A percentile compares a stretch with the other conserved stretches of the same genome.
Evolutionary conservation across 1,140 invertebrate genomes (phyloP).

Genomic region (Tribolium castaneum): DNA sequence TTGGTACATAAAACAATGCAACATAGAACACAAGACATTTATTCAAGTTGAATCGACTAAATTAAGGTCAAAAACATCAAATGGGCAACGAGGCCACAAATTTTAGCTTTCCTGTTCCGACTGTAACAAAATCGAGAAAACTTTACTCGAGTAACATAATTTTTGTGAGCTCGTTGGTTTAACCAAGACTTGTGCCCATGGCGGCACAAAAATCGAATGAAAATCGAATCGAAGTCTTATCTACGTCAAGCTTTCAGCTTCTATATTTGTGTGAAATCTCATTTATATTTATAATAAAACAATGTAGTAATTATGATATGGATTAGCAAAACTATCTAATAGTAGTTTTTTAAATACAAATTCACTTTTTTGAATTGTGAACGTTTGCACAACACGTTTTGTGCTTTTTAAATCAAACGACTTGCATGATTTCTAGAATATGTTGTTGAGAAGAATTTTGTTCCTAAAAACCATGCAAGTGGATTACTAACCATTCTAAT

Average conservation of each 20-base stretch:
- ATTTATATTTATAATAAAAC: conserved; percentile 18
- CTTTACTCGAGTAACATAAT: too few relatives aligned
- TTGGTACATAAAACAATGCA: conserved; percentile 48
- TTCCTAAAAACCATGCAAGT: conserved; percentile 39
- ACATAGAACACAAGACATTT: conserved; percentile 42
- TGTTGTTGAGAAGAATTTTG: neutral
- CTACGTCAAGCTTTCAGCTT: conserved; percentile 30
- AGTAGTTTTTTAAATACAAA: conserved; percentile 34
- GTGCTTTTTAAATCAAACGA: conserved; percentile 25
- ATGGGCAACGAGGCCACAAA: neutral
- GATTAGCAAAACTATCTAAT: conserved; percentile 42
- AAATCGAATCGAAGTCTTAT: neutral
- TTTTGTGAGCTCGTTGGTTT: neutral
- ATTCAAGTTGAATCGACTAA: conserved; percentile 5
- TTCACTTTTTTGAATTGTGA: conserved; percentile 24
- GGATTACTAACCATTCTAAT: conserved; percentile 26
- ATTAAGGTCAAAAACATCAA: conserved; percentile 9
- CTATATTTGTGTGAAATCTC: conserved; percentile 31
- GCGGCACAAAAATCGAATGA: neutral
- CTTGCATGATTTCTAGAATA: conserved; percentile 41
- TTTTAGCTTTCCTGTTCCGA: neutral
- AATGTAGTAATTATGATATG: conserved; percentile 40
- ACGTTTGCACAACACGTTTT: conserved; percentile 32
- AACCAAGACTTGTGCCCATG: neutral
- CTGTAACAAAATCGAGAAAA: too few relatives aligned